Percentiles rank a stretch among this genome's conserved stretches.
Conservation (phyloP, 1,140 invertebrate genomes). For the Aphis gossypii region DNA sequence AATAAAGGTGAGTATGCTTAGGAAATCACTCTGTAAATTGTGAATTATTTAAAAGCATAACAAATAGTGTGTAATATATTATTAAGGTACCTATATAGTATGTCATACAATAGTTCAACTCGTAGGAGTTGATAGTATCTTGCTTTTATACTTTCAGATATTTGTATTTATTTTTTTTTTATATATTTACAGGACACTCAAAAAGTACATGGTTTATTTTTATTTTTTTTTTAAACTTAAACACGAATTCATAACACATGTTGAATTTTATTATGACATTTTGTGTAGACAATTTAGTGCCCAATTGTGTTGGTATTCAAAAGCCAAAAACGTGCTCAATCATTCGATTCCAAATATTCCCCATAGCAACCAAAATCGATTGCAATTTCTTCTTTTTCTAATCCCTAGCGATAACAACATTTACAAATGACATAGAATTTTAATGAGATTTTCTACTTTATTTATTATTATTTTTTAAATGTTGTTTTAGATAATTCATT, state of each 20-base stretch:
- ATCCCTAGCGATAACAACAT: not conserved
- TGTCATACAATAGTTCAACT: not conserved
- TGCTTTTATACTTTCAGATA: not conserved
- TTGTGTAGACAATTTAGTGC: not conserved
- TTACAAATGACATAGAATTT: not conserved
- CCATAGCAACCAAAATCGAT: not conserved
- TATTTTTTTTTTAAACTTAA: not conserved
- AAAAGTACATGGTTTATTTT: not conserved
- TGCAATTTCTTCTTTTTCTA: not conserved
- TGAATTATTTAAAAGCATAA: not conserved
- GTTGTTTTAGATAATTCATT: not conserved
- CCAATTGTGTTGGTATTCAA: not conserved
- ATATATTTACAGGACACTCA: not conserved
- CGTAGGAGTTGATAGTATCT: not conserved
- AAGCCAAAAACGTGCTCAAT: slow-evolving; percentile 9
- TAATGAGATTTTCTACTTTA: not conserved
- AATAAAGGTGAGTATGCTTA: too few relatives aligned
- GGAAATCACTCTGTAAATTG: not conserved
- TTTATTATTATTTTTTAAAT: not conserved
- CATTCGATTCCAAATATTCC: not conserved
- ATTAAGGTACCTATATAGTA: not conserved
- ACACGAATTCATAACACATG: slow-evolving; percentile 3
- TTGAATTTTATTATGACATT: slow-evolving; percentile 5
- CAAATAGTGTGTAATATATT: not conserved
- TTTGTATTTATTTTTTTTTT: not conserved